Evolutionary conservation across 2,113 vertebrate genomes (phyloP).

Genomic region (Coptodon bakossiorum): DNA sequence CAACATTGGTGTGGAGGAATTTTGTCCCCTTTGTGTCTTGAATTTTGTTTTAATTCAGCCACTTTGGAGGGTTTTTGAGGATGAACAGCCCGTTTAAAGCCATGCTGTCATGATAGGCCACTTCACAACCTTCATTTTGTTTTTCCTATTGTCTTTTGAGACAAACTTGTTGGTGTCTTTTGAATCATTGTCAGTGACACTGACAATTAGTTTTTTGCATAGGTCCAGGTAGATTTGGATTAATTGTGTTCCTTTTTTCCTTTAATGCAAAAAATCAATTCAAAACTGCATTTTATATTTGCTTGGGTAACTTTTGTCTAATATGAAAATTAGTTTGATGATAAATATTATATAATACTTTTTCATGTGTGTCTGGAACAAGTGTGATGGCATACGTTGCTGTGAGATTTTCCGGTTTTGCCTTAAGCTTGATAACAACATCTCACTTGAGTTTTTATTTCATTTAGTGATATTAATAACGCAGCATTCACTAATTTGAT

Average conservation of each 20-base stretch:
- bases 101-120: neutral
- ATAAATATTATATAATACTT: neutral
- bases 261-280: neutral
- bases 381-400: neutral
- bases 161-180: neutral
- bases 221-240: accelerated
- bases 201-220: neutral
- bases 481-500: neutral
- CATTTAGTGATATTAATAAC: neutral
- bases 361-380: neutral
- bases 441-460: neutral
- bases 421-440: neutral
- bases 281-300: neutral
- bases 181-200: neutral
- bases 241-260: neutral
- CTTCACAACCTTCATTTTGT: neutral
- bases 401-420: neutral
- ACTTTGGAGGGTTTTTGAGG: neutral
- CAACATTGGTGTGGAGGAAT: accelerated
- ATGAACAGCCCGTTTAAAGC: neutral
- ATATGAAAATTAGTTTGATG: neutral
- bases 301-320: neutral
- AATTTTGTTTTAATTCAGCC: neutral
- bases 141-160: neutral
- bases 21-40: neutral